Base-by-base conservation (phyloP, 2,888 invertebrate species). In the Diarsia mendica region DNA sequence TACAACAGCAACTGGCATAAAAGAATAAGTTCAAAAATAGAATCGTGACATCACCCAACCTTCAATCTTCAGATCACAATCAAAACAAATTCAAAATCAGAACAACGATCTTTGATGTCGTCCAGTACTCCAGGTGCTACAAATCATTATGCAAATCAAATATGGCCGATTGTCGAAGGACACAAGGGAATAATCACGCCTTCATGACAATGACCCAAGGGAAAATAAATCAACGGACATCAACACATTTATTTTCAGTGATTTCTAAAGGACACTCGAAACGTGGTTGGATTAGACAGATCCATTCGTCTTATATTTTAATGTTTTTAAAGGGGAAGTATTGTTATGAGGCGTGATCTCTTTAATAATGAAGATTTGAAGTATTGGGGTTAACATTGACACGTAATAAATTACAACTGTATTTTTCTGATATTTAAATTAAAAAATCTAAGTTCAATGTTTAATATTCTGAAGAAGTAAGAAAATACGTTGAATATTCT, bases 271-370 rank as follows among this genome's bases (percentile, higher is more conserved):
- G 86, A 90, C 92, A 93, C 95, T 95, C 91, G 90, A 94, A 84
- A 90, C 92, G 93, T 88, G 95, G 94, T 93, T 81, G 92, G 93
- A 95, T 95, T 95, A 93, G 93, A 90, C 92, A 89, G 90, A 89
- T 93, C 92, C 89, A 94, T 94, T 92, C 92, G 90, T 91, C 91
- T 90, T 93, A 93, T 93, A 92, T 92, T 92, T 90, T 92, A 93
- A 85, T 72, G 66, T 70, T 77, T 80, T 77, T 49, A 13, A 84
- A 79, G 67, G 84, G 83, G 65, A 72, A 67, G 18, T 64, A 76
- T 80, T 80, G 85, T 86, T 71, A 23, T 20, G 3, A 85, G 85
- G 88, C 83, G 87, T 87, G 88, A 87, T 83, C 87, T 88, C 84
- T 85, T 81, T 85, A 80, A 83, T 86, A 84, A 87, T 72, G 74